Base-by-base conservation (phyloP, 2,113 vertebrate species). In the Melanotaenia duboulayi region DNA sequence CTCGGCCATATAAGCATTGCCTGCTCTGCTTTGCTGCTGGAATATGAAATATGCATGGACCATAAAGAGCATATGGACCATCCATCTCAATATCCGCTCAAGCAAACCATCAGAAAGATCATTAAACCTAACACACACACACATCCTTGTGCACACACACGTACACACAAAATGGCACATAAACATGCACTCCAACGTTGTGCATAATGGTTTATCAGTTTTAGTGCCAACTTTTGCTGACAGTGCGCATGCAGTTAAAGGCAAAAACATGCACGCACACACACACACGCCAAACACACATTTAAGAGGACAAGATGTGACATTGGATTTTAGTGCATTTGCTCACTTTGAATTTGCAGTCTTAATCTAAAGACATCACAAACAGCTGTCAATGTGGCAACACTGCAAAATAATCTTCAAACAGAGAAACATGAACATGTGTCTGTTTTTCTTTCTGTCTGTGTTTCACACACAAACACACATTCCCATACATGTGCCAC, bases 31-130 rank as follows among this genome's bases (percentile, higher is more conserved):
- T 60, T 82, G 84, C 89, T 81, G 68, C 85, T 86, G 79, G 69
- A 87, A 89, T 90, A 92, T 92, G 87, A 92, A 93, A 90, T 92
- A 93, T 92, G 90, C 88, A 92, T 91, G 80, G 88, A 71, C 80
- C 83, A 92, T 92, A 91, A 92, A 92, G 90, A 92, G 89, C 91
- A 92, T 92, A 92, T 90, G 90, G 90, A 87, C 88, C 90, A 92
- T 91, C 89, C 69, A 86, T 92, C 90, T 89, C 88, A 92, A 92
- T 92, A 92, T 90, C 89, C 78, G 83, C 84, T 82, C 88, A 84
- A 69, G 71, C 75, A 68, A 71, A 84, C 87, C 89, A 87, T 92
- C 85, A 89, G 86, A 92, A 90, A 87, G 81, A 91, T 88, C 87
- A 92, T 89, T 90, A 91, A 89, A 87, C 54, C 61, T 35, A 86